Evolutionary conservation across 2,888 invertebrate genomes (phyloP), one percentile per base, ranked within the genome.

Genomic region (Bellardia bayeri): DNA sequence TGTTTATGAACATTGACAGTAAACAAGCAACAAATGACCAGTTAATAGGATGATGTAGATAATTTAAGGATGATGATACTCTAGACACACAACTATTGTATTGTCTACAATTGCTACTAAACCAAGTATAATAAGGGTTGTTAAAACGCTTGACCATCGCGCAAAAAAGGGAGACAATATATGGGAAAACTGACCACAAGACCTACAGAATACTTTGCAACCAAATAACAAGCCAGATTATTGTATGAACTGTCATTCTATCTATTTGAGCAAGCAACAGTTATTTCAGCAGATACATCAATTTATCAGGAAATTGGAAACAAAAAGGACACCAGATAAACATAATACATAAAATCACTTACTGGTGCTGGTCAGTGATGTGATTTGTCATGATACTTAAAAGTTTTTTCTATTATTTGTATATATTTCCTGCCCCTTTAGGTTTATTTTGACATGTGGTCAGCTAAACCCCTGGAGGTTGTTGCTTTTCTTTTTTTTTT

Each of bases 311-410:
- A 71, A 78, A 71, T 61, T 33, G 45, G 13, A 37, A 74, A 23
- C 23, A 74, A 78, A 64, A 79, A 51, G 33, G 63, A 64, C 58
- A 1, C 51, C 51, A 33, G 14, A 14, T n/a, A 16, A 56, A 14
- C 7, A 56, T 42, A 42, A 69, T 78, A 76, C 23, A 69, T 51
- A 85, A 88, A 80, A 87, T 87, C 88, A 86, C 66, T 88, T 87
- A 81, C 85, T 84, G 89, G 88, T 87, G 79, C 85, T 84, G 89
- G 88, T 88, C 89, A 89, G 72, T 84, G 83, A 88, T 81, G 83
- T 72, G 83, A 85, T 88, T 83, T 88, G 85, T 85, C 80, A 86
- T 88, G 87, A 87, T 87, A 83, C 86, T 42, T 2, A 56, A 54
- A 33, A 61, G 84, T 56, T 3, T 45, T 61, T 8, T 3, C 3